A percentile compares a stretch with the other conserved stretches of the same genome.
Evolutionary conservation across 1,140 invertebrate species (phyloP).

Genomic region (Plectrocnemia conspersa): DNA sequence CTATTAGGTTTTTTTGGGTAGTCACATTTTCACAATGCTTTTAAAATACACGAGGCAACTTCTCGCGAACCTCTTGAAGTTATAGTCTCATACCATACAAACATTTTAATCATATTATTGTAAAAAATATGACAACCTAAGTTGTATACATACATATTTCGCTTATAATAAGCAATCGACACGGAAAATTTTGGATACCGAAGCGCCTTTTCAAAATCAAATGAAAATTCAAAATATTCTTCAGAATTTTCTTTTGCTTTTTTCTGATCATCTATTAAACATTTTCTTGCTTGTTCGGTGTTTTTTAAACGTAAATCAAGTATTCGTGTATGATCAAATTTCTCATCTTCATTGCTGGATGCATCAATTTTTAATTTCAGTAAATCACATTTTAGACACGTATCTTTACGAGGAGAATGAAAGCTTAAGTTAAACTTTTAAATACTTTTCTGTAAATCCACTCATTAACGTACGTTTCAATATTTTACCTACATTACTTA

Average conservation of each 20-base stretch:
- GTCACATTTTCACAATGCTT: no score
- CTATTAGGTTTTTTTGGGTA: no score
- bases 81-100: slow-evolving; percentile 28
- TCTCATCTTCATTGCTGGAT: not conserved
- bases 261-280: slow-evolving; percentile 13
- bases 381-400: slow-evolving; percentile 3
- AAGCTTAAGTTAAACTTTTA: no score
- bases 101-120: slow-evolving; percentile 26
- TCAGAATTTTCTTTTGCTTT: slow-evolving; percentile 19
- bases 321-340: no score
- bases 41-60: no score
- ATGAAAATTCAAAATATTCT: slow-evolving; percentile 21
- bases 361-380: slow-evolving; percentile 7
- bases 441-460: no score
- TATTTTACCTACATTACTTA: no score
- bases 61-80: no score
- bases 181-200: slow-evolving; percentile 11
- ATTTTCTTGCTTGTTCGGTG: slow-evolving; percentile 19
- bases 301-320: slow-evolving; percentile 12
- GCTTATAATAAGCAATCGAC: slow-evolving; percentile 15
- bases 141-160: slow-evolving; percentile 24
- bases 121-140: slow-evolving; percentile 28
- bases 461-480: no score
- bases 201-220: slow-evolving; percentile 20
- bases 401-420: slow-evolving; percentile 8